Evolutionary conservation across 1,140 invertebrate species (phyloP).

Genomic region (Drosophila azteca): DNA sequence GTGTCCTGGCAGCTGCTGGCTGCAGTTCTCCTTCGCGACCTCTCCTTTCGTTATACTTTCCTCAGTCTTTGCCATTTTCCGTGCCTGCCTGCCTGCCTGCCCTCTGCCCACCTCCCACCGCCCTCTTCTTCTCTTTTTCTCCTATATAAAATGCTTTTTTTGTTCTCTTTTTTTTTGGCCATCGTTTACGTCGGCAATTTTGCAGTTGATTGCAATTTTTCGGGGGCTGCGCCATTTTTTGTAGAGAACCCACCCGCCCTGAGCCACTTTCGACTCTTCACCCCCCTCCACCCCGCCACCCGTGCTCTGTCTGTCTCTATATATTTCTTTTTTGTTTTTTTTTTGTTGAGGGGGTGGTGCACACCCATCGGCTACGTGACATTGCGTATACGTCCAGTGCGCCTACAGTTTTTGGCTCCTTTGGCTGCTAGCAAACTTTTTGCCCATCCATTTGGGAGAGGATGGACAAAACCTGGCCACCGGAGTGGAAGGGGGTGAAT

Average conservation of each 20-base stretch:
- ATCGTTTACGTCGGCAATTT: constrained; percentile 83
- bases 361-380: constrained; percentile 51
- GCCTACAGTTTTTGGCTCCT: constrained; percentile 38
- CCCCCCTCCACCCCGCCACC: background rate
- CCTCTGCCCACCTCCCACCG: too few relatives aligned
- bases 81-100: background rate
- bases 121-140: background rate
- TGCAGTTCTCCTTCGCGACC: constrained; percentile 54
- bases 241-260: background rate
- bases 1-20: constrained; percentile 76
- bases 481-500: too few relatives aligned
- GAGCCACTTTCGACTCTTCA: constrained; percentile 1
- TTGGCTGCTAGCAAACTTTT: constrained; percentile 5
- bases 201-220: constrained; percentile 83
- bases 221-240: constrained; percentile 72
- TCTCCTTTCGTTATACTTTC: constrained; percentile 4
- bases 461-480: background rate
- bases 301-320: background rate
- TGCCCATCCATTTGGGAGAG: too few relatives aligned
- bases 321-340: constrained; percentile 14
- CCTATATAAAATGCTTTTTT: constrained; percentile 33
- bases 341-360: background rate
- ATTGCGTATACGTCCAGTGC: constrained; percentile 78
- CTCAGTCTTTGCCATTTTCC: constrained; percentile 22
- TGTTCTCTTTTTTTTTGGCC: constrained; percentile 49